Evolutionary conservation across 2,888 invertebrate species (phyloP), one percentile per base, ranked within the genome.

Genomic region (Sphecodes monilicornis): DNA sequence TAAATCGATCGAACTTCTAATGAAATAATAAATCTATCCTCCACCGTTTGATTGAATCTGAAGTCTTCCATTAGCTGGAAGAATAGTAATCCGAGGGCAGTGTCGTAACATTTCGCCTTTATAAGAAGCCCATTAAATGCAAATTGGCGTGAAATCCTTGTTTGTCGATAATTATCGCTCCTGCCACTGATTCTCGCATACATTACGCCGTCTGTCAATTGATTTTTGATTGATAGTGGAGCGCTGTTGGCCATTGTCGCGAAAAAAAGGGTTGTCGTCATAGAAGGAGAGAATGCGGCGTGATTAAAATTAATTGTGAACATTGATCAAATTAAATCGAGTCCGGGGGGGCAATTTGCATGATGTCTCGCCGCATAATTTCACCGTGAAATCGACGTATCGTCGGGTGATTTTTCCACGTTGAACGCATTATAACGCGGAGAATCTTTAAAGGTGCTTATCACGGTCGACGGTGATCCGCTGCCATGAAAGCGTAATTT

Each of bases 401-500:
- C 80, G 88, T 80, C 74, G 22, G 73, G 74, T 78, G 70, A 74
- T 78, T 84, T 84, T 84, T 84, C 64, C 84, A 84, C 76, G 78
- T 46, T 76, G 16, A 41, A 11, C 32, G 78, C 78, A 78, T 64
- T 64, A 54, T 54, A 76, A 84, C 85, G 73, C 73, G 54, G 83
- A 73, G 36, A 70, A 80, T 83, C 75, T 73, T 76, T 60, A 78
- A 72, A 64, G 85, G 73, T 74, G 82, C 81, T 88, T 88, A 90
- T 90, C 89, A 88, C 86, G 66, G 66, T 32, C 71, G 73, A 50
- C 29, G 85, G 71, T 26, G 71, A 85, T 79, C 32, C 79, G 32
- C 39, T 66, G 78, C 32, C 88, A 76, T 87, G 79, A 79, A 86
- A 88, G 84, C 66, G 80, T 90, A 89, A 89, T 89, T 90, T 90